phyloP scores from a whole-genome alignment of 1,140 invertebrate species.

The Lordiphosa mommai region DNA sequence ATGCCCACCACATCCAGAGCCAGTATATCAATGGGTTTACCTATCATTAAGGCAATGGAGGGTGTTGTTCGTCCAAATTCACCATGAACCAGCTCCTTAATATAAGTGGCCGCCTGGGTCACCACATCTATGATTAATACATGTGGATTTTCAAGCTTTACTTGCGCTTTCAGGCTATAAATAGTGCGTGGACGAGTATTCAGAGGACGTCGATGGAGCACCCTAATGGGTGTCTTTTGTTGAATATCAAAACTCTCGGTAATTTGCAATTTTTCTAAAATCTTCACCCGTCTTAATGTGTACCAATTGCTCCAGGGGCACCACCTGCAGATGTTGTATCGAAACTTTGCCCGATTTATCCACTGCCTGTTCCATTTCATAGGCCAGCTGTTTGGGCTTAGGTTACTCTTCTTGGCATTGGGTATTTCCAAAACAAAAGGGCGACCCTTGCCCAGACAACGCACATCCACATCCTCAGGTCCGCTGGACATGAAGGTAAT shows the following conservation, averaged over 20 bases:
- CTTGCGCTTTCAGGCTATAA: slow-evolving; percentile 82
- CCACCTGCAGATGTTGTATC: slow-evolving; percentile 84
- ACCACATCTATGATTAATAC: slow-evolving; percentile 86
- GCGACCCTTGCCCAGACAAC: slow-evolving; percentile 91
- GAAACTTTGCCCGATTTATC: slow-evolving; percentile 83
- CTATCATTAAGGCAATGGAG: slow-evolving; percentile 81
- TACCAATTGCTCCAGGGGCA: slow-evolving; percentile 85
- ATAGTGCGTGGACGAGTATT: slow-evolving; percentile 84
- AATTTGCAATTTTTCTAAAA: slow-evolving; percentile 82
- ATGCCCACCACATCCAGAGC: slow-evolving; percentile 86
- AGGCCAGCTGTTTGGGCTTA: slow-evolving; percentile 73
- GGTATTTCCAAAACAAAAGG: slow-evolving; percentile 92
- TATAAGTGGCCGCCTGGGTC: slow-evolving; percentile 96
- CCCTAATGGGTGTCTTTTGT: slow-evolving; percentile 92
- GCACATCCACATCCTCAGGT: slow-evolving; percentile 94
- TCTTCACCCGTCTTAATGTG: slow-evolving; percentile 91
- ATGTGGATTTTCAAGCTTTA: slow-evolving; percentile 80
- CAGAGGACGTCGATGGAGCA: slow-evolving; percentile 90
- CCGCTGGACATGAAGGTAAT: slow-evolving; percentile 93
- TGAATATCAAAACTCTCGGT: slow-evolving; percentile 81
- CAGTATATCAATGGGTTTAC: slow-evolving; percentile 87
- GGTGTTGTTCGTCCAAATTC: slow-evolving; percentile 94
- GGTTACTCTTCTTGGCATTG: slow-evolving; percentile 83
- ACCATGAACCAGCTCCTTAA: slow-evolving; percentile 98
- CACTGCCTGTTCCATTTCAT: slow-evolving; percentile 83